These are phyloP conservation scores for Adoxophyes honmai DNA, from an alignment of 1,140 invertebrate species.

Conservation along the genomic window DNA sequence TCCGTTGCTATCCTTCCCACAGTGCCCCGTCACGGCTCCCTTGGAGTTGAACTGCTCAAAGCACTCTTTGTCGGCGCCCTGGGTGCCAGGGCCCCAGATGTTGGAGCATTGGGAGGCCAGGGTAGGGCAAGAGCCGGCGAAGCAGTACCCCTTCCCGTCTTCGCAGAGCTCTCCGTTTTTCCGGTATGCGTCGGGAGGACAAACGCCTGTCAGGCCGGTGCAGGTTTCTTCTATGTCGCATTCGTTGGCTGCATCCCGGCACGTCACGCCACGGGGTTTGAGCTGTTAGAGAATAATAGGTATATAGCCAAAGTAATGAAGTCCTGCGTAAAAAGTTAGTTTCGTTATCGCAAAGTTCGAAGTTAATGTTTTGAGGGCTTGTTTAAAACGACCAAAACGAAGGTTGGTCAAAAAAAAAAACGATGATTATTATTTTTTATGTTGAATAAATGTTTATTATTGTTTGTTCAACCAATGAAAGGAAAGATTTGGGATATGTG, in stretches of 20 bases:
- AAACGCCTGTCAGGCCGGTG: conserved; percentile 90
- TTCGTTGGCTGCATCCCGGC: conserved; percentile 91
- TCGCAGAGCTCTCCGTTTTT: conserved; percentile 94
- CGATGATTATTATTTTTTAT: too few relatives aligned
- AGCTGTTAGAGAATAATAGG: conserved; percentile 77
- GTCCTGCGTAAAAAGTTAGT: too few relatives aligned
- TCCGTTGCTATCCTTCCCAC: conserved; percentile 87
- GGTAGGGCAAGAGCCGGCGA: conserved; percentile 94
- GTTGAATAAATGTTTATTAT: too few relatives aligned
- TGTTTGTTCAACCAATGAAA: too few relatives aligned
- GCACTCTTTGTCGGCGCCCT: conserved; percentile 89
- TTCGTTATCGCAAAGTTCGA: too few relatives aligned
- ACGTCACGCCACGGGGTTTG: conserved; percentile 85
- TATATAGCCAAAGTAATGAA: too few relatives aligned
- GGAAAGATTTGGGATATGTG: too few relatives aligned
- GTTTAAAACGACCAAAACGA: too few relatives aligned
- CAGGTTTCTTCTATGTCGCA: conserved; percentile 97
- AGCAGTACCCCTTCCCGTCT: conserved; percentile 87
- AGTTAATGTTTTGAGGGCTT: too few relatives aligned
- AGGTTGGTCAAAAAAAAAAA: too few relatives aligned
- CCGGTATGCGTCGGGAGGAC: conserved; percentile 91
- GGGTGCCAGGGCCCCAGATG: conserved; percentile 92
- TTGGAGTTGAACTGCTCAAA: conserved; percentile 96
- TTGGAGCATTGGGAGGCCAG: conserved; percentile 90
- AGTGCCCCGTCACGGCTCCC: conserved; percentile 95